Base-by-base conservation (phyloP, 2,113 vertebrate species). In the Nycticryphes semicollaris region DNA sequence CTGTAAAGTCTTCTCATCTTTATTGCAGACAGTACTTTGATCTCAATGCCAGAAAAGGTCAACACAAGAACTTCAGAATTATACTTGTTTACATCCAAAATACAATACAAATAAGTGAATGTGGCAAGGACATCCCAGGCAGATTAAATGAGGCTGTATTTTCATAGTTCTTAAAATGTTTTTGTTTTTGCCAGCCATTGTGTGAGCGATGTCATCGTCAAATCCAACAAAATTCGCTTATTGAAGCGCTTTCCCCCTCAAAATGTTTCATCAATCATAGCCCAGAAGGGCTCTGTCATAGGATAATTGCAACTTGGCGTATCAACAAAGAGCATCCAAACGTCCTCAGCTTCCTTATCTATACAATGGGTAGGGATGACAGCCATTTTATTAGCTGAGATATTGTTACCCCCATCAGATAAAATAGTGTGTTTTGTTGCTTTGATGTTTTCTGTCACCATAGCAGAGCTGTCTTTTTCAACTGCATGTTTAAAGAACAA, bases 381-480 rank as follows among this genome's bases (percentile, higher is more conserved):
- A 98, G 94, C 74, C 92, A 94, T 96, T 97, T 97, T 97, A 97
- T 98, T 98, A 98, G 80, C 90, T 95, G 95, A 95, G 91, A 96
- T 96, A 97, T 80, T 96, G 94, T 97, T 97, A 93, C 92, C 64
- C 75, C 87, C 96, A 98, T 96, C 96, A 98, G 94, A 97, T 94
- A 95, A 96, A 97, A 93, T 28, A 50, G 74, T 14, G 45, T 85
- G 89, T 92, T 97, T 93, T 95, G 31, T 53, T 91, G 91, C 94
- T 97, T 87, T 96, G 95, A 96, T 97, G 48, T 95, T 91, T 97
- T 96, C 88, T 95, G 79, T 94, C 93, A 94, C 24, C 41, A 57
- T 51, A 88, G 84, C 81, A 89, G 85, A 94, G 84, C 45, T 96
- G 82, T 84, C 5, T 11, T 91, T 95, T 94, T 93, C 76, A 91